Evolutionary conservation across 2,797 vertebrate species (phyloP), one percentile per base, ranked within the genome.

Genomic region (Epinephelus awoara): DNA sequence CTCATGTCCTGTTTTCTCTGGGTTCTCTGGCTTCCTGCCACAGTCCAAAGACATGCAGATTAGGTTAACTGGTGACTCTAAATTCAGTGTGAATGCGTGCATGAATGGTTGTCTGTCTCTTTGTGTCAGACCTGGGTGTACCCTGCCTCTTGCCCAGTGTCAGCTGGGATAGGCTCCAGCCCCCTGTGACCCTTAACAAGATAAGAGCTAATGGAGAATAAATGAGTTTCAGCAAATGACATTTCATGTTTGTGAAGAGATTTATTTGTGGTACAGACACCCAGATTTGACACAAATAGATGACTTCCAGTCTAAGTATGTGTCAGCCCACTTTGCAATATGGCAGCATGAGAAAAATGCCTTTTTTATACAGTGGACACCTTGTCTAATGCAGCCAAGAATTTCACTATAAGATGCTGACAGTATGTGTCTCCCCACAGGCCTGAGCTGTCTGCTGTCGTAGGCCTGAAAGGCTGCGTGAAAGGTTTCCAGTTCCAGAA

Each of bases 401-500:
- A n/a, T 59, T 21, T 38, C 8, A 12, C 23, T n/a, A 44, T 51
- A 15, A 34, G 23, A 38, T 46, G n/a, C 1, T 77, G 64, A 69
- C 21, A 50, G 8, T 38, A 7, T 68, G n/a, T 77, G 1, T 84
- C 0, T 77, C 13, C 11, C 56, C 18, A 46, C 87, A 97, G 95
- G 74, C 93, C 95, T 34, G 96, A 98, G 83, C 92, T 98, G 69
- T 94, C 95, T 44, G 92, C 96, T 74, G 94, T 91, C 59, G 85
- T 95, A 0, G 94, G 96, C 51, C 96, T 98, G 88, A 97, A 94
- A 89, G 98, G 98, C 54, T 99, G 98, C n/a, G 97, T 99, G 83
- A 99, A 98, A 89, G 97, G 98, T 42, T 99, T 99, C 93, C 97
- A 99, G 91, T 99, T 98, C 93, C 98, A 99, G 92, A 99, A 98